Evolutionary conservation across 2,113 vertebrate species (phyloP).

Genomic region (Forbesichthys agassizii): DNA sequence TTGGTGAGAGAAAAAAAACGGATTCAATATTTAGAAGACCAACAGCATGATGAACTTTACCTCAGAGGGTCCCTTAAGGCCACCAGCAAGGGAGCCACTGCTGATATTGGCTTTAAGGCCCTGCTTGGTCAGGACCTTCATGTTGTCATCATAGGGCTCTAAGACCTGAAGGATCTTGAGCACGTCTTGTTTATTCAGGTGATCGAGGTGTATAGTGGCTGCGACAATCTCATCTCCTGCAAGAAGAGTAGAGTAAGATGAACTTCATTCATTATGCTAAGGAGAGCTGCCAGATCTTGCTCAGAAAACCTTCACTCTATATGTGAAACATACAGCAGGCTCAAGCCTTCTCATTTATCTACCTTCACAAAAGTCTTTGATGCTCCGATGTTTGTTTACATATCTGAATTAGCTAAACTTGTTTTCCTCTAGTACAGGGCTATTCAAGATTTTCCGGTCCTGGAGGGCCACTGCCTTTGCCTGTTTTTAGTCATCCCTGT

Average conservation of each 20-base stretch:
- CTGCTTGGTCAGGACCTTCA: constrained; percentile 70
- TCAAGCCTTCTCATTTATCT: too few relatives aligned
- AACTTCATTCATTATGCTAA: too few relatives aligned
- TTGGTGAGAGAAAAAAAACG: too few relatives aligned
- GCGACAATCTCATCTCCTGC: constrained; percentile 71
- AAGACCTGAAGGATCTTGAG: constrained; percentile 61
- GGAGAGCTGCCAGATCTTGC: too few relatives aligned
- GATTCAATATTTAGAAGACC: too few relatives aligned
- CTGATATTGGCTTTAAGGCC: constrained; percentile 29
- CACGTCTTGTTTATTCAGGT: constrained; percentile 66
- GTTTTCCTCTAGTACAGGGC: neutral
- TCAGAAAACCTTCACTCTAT: too few relatives aligned
- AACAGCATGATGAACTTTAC: constrained; percentile 32
- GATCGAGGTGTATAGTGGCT: constrained; percentile 72
- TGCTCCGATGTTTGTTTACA: neutral
- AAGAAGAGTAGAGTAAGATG: constrained; percentile 11
- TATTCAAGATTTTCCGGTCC: too few relatives aligned
- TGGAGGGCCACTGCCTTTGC: too few relatives aligned
- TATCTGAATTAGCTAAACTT: neutral
- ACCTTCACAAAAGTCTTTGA: too few relatives aligned
- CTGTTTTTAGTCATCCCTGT: too few relatives aligned
- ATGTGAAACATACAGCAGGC: too few relatives aligned
- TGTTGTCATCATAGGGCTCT: constrained; percentile 69
- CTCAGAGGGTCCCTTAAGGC: constrained; percentile 29
- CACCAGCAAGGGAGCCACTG: constrained; percentile 30